Percentiles rank a stretch among this genome's conserved stretches.
Conservation (phyloP, 2,888 invertebrate genomes). For the Crossocerus cetratus region DNA sequence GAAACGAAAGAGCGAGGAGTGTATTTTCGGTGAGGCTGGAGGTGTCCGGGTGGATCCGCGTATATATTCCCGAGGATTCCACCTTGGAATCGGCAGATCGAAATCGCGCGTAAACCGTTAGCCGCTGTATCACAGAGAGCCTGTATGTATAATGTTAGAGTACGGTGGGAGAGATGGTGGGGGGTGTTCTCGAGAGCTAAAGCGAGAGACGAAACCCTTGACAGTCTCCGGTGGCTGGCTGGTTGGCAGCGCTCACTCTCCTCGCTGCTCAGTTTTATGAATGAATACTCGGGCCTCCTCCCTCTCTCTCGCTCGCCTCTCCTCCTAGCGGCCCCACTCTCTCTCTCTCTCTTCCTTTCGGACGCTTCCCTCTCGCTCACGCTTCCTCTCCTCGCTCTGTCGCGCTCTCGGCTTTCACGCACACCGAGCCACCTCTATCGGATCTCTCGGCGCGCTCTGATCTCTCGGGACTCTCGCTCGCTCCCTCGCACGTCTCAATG, state of each 20-base stretch:
- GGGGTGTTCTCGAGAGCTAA: constrained; percentile 32
- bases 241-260: constrained; percentile 55
- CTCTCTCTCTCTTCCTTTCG: not conserved
- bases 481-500: not conserved
- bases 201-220: constrained; percentile 32
- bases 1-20: no score
- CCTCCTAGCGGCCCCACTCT: not conserved
- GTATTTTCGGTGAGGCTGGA: no score
- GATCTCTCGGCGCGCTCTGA: not conserved
- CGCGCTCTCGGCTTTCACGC: not conserved
- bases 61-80: no score
- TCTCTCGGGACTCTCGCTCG: not conserved
- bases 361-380: not conserved
- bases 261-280: constrained; percentile 76
- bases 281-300: constrained; percentile 75
- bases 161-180: constrained; percentile 21
- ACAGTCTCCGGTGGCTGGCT: constrained; percentile 24
- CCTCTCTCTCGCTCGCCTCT: constrained; percentile 6
- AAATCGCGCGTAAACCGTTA: constrained; percentile 4
- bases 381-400: not conserved
- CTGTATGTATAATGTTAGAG: constrained; percentile 16
- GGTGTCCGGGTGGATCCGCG: no score
- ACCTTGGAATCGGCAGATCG: not conserved
- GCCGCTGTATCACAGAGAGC: constrained; percentile 14
- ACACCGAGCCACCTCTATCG: not conserved